Evolutionary conservation across 2,113 vertebrate species (phyloP).

Genomic region (Hyla sarda): DNA sequence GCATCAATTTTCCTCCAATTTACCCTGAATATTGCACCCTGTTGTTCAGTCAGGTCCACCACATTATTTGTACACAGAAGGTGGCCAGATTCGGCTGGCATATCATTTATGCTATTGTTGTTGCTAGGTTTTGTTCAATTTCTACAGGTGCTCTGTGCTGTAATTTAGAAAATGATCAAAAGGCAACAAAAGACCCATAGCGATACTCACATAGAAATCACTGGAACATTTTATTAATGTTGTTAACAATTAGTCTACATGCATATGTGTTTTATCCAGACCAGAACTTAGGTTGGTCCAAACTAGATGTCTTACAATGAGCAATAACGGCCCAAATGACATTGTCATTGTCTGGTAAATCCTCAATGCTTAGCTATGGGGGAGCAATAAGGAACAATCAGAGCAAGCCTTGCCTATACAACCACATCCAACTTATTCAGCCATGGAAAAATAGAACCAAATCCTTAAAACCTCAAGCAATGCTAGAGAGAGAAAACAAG

Average conservation of each 20-base stretch:
- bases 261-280: background rate
- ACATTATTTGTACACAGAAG: constrained; percentile 43
- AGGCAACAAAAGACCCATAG: background rate
- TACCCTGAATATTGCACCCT: constrained; percentile 39
- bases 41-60: constrained; percentile 24
- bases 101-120: constrained; percentile 29
- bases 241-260: background rate
- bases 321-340: too few species aligned
- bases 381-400: too few species aligned
- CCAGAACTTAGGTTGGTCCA: too few species aligned
- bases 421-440: too few species aligned
- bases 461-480: background rate
- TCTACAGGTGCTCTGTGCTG: constrained; percentile 17
- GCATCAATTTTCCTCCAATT: constrained; percentile 44
- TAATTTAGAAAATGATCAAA: constrained; percentile 16
- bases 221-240: background rate
- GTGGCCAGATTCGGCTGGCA: background rate
- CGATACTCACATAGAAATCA: background rate
- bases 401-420: too few species aligned
- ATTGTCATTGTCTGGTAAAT: too few species aligned
- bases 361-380: background rate
- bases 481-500: too few species aligned
- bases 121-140: background rate
- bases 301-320: background rate
- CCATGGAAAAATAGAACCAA: too few species aligned